A percentile compares a stretch with the other conserved stretches of the same genome.
phyloP scores from a whole-genome alignment of 2,888 invertebrate genomes.

The Stratiomys singularior region DNA sequence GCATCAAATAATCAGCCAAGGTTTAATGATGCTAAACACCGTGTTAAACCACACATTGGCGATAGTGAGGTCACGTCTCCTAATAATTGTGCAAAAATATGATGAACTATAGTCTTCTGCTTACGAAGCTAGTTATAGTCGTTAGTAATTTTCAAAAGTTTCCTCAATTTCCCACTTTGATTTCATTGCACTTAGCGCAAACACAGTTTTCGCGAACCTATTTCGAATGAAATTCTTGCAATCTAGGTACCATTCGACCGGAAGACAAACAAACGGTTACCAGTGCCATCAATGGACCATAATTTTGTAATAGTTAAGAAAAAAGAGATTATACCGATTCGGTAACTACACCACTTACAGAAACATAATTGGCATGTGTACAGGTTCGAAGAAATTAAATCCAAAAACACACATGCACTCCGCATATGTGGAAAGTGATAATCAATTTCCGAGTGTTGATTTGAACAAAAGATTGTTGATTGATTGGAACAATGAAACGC shows the following conservation, averaged over 20 bases:
- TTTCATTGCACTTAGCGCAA: too few relatives aligned
- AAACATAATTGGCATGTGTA: too few relatives aligned
- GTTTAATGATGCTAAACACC: too few relatives aligned
- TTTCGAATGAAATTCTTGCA: not conserved
- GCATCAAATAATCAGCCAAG: too few relatives aligned
- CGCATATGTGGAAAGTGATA: not conserved
- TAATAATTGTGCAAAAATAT: too few relatives aligned
- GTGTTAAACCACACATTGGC: too few relatives aligned
- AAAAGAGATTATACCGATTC: not conserved
- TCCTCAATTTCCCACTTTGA: too few relatives aligned
- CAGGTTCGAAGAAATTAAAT: not conserved
- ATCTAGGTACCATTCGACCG: not conserved
- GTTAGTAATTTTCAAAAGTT: too few relatives aligned
- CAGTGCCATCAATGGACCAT: not conserved
- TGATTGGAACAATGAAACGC: conserved; percentile 16
- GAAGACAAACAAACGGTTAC: not conserved
- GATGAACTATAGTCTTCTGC: too few relatives aligned
- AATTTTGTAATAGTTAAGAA: not conserved
- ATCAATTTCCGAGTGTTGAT: not conserved
- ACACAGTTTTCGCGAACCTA: too few relatives aligned
- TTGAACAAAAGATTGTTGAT: not conserved
- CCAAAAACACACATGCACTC: not conserved
- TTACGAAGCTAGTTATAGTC: too few relatives aligned
- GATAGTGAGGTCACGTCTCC: too few relatives aligned
- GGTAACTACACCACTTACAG: not conserved